Evolutionary conservation across 2,888 invertebrate genomes (phyloP).

Genomic region (Myopa testacea): DNA sequence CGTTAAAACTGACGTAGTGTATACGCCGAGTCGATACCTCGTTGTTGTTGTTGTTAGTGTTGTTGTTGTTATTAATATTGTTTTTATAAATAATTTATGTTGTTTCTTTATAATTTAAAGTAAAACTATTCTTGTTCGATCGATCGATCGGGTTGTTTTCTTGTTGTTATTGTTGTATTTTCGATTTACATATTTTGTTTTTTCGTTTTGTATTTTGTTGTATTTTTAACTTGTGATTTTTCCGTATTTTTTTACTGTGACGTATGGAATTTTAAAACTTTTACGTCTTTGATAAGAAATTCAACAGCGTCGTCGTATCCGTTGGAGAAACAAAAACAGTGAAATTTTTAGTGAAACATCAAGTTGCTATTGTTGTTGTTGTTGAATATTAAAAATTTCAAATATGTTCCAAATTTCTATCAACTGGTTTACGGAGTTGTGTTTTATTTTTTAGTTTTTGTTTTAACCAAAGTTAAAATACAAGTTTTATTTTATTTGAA

Average conservation of each 20-base stretch:
- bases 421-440: neutral
- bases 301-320: too few relatives aligned
- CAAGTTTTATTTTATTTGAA: slow-evolving; percentile 1
- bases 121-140: slow-evolving; percentile 24
- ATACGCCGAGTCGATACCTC: neutral
- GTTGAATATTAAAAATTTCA: slow-evolving; percentile 9
- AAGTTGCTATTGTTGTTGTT: neutral
- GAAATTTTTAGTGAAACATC: slow-evolving; percentile 6
- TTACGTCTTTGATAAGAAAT: slow-evolving; percentile 14
- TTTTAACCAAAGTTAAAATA: too few relatives aligned
- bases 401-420: neutral
- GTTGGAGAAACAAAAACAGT: neutral
- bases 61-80: neutral
- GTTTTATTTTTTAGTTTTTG: neutral
- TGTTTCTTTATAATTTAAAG: neutral
- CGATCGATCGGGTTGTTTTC: slow-evolving; percentile 20
- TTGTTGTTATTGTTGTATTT: neutral
- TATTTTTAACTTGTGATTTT: slow-evolving; percentile 5
- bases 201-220: neutral
- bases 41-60: neutral
- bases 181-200: slow-evolving; percentile 6
- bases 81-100: neutral
- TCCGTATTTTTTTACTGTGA: slow-evolving; percentile 5
- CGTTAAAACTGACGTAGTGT: neutral
- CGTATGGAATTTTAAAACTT: slow-evolving; percentile 20